phyloP scores from a whole-genome alignment of 2,113 vertebrate species.

The Tricholaema leucomelas region DNA sequence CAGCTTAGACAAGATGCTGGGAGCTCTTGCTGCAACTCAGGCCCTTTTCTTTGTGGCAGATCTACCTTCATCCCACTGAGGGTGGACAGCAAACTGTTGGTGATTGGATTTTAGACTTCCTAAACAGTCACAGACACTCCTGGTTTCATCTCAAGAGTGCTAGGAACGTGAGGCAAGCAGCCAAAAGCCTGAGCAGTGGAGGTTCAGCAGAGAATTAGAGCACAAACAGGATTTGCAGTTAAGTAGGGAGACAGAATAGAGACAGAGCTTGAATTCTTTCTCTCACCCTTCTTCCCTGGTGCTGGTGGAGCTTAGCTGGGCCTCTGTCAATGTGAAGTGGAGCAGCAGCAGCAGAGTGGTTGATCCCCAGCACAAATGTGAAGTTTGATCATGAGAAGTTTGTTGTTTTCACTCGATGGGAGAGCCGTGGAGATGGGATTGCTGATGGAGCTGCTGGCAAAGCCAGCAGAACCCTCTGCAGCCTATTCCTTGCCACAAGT shows the following conservation, averaged over 20 bases:
- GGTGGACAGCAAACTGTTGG: background rate
- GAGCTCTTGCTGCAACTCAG: constrained; percentile 27
- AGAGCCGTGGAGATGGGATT: background rate
- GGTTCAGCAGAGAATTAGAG: background rate
- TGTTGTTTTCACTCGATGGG: background rate
- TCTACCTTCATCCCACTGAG: background rate
- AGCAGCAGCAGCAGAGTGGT: background rate
- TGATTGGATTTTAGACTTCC: background rate
- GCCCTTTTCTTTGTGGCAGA: background rate
- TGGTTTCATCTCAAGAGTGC: background rate
- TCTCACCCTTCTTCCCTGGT: background rate
- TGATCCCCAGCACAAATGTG: accelerated
- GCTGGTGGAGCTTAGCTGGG: background rate
- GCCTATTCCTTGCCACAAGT: background rate
- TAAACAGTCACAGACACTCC: background rate
- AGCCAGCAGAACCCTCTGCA: too few relatives aligned
- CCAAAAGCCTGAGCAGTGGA: background rate
- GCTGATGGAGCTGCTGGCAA: background rate
- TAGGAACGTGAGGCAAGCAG: background rate
- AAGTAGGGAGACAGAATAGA: background rate
- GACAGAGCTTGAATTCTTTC: background rate
- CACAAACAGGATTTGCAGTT: background rate
- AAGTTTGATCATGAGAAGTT: too few relatives aligned
- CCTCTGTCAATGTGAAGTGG: background rate
- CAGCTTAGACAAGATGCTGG: constrained; percentile 31